Base-by-base conservation (phyloP, 2,113 vertebrate genomes). In the Etia nguti region DNA sequence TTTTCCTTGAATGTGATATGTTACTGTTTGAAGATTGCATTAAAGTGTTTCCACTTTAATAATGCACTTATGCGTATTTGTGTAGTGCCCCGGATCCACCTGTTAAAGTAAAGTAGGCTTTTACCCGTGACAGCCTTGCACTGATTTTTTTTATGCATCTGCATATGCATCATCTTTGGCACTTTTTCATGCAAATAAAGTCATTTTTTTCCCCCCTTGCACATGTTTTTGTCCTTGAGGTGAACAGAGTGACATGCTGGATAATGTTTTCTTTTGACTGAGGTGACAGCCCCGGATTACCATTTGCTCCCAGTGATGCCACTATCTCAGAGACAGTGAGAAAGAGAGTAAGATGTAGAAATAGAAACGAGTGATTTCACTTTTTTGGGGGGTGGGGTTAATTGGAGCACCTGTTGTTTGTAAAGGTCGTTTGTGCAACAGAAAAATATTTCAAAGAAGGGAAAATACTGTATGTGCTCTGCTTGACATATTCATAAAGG, bases 251-350 rank as follows among this genome's bases (percentile, higher is more conserved):
- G 88, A 86, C 60, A 56, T 83, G 24, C 26, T 52, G 83, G 82
- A 81, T 89, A 62, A 62, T 83, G 81, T 87, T 89, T 90, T 50
- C 80, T 81, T 83, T 82, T 60, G 83, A 90, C 82, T 86, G 36
- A 87, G 59, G 79, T 85, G 81, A 90, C 80, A 88, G 80, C 57
- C 80, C 73, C 90, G 56, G 41, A 85, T 89, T 93, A 82, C 70
- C 82, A 80, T 86, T 81, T 79, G 38, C 80, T 93, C 87, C 81
- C 60, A 43, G 79, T 56, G 84, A 92, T 81, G 77, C 75, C 84
- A 59, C 70, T 24, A 82, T 86, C 75, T 77, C 65, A 65, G 52
- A 81, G 87, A 86, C 1, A 29, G 26, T 65, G 55, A 52, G 57
- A 81, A 11, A 73, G 46, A 31, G 73, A 54, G 34, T 29, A 52